Evolutionary conservation across 2,797 vertebrate species (phyloP).

Genomic region (Dromococcyx pavoninus): DNA sequence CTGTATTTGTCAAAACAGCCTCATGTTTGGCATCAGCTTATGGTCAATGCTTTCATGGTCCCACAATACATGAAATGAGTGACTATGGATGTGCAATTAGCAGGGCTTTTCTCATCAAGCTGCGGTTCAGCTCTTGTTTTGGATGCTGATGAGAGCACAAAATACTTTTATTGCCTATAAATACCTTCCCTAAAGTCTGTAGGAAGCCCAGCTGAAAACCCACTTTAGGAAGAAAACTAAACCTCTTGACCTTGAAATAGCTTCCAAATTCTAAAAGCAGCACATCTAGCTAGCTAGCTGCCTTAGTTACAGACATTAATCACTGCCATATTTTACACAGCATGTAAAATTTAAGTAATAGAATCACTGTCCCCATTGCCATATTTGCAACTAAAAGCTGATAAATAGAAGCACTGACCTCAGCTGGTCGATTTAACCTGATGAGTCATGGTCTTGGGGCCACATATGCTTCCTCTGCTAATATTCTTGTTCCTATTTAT

Average conservation of each 20-base stretch:
- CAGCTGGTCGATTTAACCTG: constrained; percentile 57
- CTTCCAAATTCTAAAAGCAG: constrained; percentile 40
- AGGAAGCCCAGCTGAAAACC: neutral
- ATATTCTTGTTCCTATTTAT: constrained; percentile 58
- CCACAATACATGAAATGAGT: fast-evolving
- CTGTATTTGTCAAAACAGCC: neutral
- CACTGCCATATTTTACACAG: constrained; percentile 6
- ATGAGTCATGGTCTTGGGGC: constrained; percentile 62
- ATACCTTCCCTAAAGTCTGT: neutral
- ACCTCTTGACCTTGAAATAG: constrained; percentile 52
- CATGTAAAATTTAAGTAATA: constrained; percentile 64
- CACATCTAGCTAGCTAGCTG: neutral
- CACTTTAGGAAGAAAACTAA: constrained; percentile 25
- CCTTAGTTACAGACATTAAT: constrained; percentile 40
- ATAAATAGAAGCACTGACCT: constrained; percentile 67
- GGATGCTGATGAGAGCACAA: neutral
- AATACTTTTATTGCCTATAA: constrained; percentile 2
- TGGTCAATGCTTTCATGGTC: neutral
- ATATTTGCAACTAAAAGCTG: constrained; percentile 41
- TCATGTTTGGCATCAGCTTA: neutral
- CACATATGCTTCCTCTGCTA: constrained; percentile 55
- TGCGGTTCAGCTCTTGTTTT: neutral
- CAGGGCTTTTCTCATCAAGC: neutral
- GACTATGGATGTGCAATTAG: neutral
- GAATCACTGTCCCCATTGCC: constrained; percentile 15